phyloP scores from a whole-genome alignment of 2,797 vertebrate genomes.

The Strix occidentalis region DNA sequence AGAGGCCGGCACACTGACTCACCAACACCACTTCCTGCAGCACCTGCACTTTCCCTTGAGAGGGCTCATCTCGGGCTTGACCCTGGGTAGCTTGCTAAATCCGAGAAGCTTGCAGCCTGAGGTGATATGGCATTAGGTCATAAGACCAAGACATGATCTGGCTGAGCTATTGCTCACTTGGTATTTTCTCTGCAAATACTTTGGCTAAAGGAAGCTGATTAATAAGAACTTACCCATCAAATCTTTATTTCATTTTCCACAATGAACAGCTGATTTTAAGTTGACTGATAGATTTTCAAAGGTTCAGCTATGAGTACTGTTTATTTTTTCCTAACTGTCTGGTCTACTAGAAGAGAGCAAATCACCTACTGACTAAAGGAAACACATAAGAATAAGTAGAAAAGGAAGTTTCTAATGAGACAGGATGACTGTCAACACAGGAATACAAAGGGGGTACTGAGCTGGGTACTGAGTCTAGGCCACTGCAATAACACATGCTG shows the following conservation, averaged over 20 bases:
- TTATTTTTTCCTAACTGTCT: not conserved
- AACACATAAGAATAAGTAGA: not conserved
- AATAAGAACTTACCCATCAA: not conserved
- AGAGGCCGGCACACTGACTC: not conserved
- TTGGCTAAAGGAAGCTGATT: not conserved
- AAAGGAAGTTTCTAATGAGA: not conserved
- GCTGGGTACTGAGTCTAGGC: not conserved
- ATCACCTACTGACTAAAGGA: not conserved
- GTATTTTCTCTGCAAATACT: not conserved
- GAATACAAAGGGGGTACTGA: not conserved
- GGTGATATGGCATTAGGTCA: not conserved
- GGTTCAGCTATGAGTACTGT: not conserved
- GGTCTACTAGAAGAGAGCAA: not conserved
- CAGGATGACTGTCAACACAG: not conserved
- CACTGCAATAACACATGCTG: not conserved
- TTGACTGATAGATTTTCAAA: not conserved
- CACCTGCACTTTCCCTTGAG: slow-evolving; percentile 55
- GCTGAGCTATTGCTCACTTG: not conserved
- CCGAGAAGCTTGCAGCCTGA: not conserved
- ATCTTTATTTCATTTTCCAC: not conserved
- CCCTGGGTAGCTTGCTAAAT: not conserved
- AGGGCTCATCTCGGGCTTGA: slow-evolving; percentile 25
- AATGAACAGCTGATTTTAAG: not conserved
- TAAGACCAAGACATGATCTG: not conserved
- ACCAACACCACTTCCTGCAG: slow-evolving; percentile 1